Base-by-base conservation (phyloP, 2,888 invertebrate genomes). In the Odontocerum albicorne region DNA sequence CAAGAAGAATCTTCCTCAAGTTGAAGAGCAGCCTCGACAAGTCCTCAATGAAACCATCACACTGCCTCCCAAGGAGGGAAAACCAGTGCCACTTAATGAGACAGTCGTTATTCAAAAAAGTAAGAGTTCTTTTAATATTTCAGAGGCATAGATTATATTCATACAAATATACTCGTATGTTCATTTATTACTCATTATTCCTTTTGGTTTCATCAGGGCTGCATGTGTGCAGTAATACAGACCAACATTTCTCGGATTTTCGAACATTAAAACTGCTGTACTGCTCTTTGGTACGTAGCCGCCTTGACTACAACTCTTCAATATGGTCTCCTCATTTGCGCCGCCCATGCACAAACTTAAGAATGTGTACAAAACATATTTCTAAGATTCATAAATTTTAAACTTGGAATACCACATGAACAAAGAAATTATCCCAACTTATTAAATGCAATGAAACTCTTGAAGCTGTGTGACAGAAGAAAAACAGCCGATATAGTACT, bases 71-170 rank as follows among this genome's bases (percentile, higher is more conserved):
- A 54, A 43, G 13, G 16, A 19, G 10, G 15, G 8, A 13, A 17
- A 19, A 2, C 13, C 6, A 15, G 2, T 38, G 16, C 27, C 31
- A 3, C n/a, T 55, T 12, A 38, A 55, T 15, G 27, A 55, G 38
- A 55, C 55, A 13, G 27, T 55, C 36, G 49, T 49, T 7, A 22
- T 55, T n/a, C 10, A 12, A 13, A 42, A 33, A 42, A 43, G 52
- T 52, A 19, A 19, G 4, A 19, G 3, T 39, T 39, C 39, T 16
- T 39, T 16, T n/a, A n/a, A n/a, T 17, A 17, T 19, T 16, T 39
- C 1, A 16, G 3, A 16, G 2, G 6, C 17, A 3, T 15, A 39
- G 1, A 16, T 17, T 3, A 39, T 39, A 8, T 39, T 15, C 3
- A 16, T 16, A 27, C 6, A 27, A 7, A 27, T 27, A 10, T 7